Evolutionary conservation across 1,140 invertebrate species (phyloP).

Genomic region (Leptinotarsa undecemlineata): DNA sequence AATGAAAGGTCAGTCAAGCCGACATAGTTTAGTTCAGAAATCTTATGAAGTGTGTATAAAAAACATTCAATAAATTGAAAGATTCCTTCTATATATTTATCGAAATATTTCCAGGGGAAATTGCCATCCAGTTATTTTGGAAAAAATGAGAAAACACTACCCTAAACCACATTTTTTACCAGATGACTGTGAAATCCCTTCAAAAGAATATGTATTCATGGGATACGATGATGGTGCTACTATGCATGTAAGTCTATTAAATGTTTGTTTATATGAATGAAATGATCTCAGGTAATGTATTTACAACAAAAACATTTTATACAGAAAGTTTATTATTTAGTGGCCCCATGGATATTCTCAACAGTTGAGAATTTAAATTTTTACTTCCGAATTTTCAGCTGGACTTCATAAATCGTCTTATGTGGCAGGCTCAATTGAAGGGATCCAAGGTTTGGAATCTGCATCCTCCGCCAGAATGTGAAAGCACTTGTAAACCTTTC

Average conservation of each 20-base stretch:
- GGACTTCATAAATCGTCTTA: slow-evolving; percentile 87
- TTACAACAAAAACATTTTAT: slow-evolving; percentile 45
- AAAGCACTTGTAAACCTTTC: slow-evolving; percentile 72
- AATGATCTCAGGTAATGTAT: background rate
- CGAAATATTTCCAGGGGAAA: slow-evolving; percentile 69
- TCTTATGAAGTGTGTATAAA: too few relatives aligned
- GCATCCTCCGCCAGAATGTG: slow-evolving; percentile 87
- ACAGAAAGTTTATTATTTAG: too few relatives aligned
- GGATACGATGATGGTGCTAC: slow-evolving; percentile 88
- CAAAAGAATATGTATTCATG: slow-evolving; percentile 92
- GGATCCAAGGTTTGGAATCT: slow-evolving; percentile 86
- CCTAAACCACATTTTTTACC: slow-evolving; percentile 85
- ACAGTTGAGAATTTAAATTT: too few relatives aligned
- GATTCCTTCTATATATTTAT: background rate
- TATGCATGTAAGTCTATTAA: slow-evolving; percentile 79
- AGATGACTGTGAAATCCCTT: slow-evolving; percentile 82
- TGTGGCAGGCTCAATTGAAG: slow-evolving; percentile 92
- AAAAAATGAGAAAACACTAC: slow-evolving; percentile 79
- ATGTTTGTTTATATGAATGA: background rate
- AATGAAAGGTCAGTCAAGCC: too few relatives aligned
- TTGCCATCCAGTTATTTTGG: slow-evolving; percentile 78
- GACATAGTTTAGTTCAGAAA: too few relatives aligned
- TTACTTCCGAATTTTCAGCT: slow-evolving; percentile 65
- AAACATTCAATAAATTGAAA: background rate
- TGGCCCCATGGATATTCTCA: too few relatives aligned